Base-by-base conservation (phyloP, 2,888 invertebrate species). In the Troglohyphantes excavatus region DNA sequence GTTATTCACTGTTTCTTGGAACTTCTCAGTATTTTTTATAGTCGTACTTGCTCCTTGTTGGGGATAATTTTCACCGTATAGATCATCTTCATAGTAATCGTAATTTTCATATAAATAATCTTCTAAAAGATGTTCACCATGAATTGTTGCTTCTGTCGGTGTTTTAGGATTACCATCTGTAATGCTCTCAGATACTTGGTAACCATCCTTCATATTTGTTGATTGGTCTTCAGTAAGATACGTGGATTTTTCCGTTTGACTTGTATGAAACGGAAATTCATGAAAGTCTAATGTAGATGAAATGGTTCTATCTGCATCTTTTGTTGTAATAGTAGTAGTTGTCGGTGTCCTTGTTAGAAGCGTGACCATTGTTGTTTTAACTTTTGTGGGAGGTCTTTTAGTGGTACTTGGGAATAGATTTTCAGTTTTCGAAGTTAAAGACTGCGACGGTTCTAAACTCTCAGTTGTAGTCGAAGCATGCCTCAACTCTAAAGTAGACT, bases 51-150 rank as follows among this genome's bases (percentile, higher is more conserved):
- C 23, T 23, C 2, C 23, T 2, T n/a, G 13, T 23, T 23, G 26
- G 7, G 39, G n/a, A 65, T 27, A 17, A 1, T 23, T 39, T 2
- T 83, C 83, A 11, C 76, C 76, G 19, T 53, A 76, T 9, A 33
- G 17, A n/a, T n/a, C 13, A n/a, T 89, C 88, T 7, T 82, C 68
- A 27, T 89, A 89, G 39, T 89, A 89, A 63, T 89, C 88, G 27
- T 89, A 89, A 33, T 82, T 76, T 7, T 89, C 82, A 76, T 89
- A 89, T 19, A 82, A 23, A n/a, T 85, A 75, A 39, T 88, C 87
- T 29, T 89, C 82, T 2, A 68, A n/a, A 11, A 75, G 68, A 21
- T 70, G 39, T 29, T 61, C 59, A 13, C 68, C 67, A 17, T 59
- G 78, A 21, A 63, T 61, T n/a, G 70, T 65, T 7, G 78, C 11